phyloP scores from a whole-genome alignment of 2,113 vertebrate genomes.

The Alaudala cheleensis region DNA sequence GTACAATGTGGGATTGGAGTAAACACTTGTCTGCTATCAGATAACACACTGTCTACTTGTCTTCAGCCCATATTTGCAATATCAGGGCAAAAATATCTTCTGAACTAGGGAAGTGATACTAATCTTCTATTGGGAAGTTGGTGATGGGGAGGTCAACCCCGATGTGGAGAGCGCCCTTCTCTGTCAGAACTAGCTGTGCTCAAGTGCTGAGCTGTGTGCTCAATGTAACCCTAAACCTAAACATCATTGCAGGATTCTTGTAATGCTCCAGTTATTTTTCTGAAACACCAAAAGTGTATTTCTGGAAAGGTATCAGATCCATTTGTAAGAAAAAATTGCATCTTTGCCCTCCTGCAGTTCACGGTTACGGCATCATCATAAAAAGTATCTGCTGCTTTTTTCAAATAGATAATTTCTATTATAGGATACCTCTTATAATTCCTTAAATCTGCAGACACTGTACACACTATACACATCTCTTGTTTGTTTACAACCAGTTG shows the following conservation, averaged over 20 bases:
- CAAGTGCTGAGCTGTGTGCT: not conserved
- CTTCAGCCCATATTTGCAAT: not conserved
- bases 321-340: not conserved
- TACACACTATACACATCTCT: not conserved
- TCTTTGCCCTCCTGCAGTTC: not conserved
- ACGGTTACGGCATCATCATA: rapidly evolving
- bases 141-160: not conserved
- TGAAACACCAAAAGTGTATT: not conserved
- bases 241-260: not conserved
- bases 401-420: not conserved
- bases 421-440: not conserved
- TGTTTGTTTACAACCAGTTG: not conserved
- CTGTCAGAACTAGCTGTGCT: not conserved
- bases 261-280: not conserved
- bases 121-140: not conserved
- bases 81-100: not conserved
- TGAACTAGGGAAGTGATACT: not conserved
- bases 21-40: not conserved
- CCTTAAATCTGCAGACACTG: not conserved
- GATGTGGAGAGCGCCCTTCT: rapidly evolving
- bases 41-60: not conserved
- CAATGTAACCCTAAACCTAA: not conserved
- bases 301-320: not conserved
- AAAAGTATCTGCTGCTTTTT: not conserved
- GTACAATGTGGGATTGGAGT: not conserved